Evolutionary conservation across 2,113 vertebrate species (phyloP).

Genomic region (Antigone vipio): DNA sequence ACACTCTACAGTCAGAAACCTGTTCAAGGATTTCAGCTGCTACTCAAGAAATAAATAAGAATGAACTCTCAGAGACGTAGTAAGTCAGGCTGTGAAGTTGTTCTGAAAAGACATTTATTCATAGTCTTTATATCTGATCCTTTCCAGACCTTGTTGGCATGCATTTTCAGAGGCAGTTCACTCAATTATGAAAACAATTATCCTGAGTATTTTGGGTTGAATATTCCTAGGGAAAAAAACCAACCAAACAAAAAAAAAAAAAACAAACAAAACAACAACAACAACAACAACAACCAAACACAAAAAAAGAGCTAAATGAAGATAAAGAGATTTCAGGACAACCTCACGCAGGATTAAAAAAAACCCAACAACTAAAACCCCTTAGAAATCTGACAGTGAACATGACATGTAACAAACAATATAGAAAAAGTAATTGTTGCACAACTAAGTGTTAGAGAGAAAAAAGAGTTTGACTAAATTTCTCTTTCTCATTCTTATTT

Average conservation of each 20-base stretch:
- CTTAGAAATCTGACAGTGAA: not conserved
- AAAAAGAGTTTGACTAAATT: not conserved
- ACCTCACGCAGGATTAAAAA: not conserved
- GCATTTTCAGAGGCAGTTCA: not conserved
- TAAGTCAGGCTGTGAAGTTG: not conserved
- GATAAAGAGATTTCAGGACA: not conserved
- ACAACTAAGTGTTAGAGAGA: too few species aligned
- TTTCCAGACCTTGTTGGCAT: not conserved
- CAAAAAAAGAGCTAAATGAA: not conserved
- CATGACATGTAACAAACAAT: not conserved
- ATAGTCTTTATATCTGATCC: not conserved
- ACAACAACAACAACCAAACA: too few species aligned
- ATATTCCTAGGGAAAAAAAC: not conserved
- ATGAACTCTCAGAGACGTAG: not conserved
- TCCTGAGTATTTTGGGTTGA: not conserved
- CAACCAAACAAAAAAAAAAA: not conserved
- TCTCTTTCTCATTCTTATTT: not conserved
- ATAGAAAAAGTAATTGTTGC: not conserved
- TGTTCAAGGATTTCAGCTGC: not conserved
- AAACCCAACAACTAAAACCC: not conserved
- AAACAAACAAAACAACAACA: not conserved
- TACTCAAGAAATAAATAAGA: not conserved
- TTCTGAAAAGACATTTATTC: not conserved
- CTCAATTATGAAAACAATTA: not conserved
- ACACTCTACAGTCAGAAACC: not conserved